phyloP scores from a whole-genome alignment of 2,113 vertebrate genomes.

The Osmerus mordax region DNA sequence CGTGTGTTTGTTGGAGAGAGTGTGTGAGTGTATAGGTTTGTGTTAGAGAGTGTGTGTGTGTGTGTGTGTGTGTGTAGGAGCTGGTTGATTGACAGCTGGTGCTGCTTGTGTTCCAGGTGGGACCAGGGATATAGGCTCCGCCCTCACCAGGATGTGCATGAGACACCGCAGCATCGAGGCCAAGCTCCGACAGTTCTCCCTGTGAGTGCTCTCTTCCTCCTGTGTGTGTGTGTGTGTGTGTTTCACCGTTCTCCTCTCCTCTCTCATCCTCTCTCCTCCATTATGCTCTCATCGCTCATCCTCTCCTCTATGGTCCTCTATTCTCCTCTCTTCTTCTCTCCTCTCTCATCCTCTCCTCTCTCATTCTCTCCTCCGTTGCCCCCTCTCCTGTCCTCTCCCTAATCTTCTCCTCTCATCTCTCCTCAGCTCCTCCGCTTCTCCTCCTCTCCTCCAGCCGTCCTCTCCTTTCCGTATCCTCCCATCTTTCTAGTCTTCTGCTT shows the following conservation, averaged over 20 bases:
- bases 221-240: slow-evolving; percentile 1
- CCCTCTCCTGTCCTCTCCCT: neutral
- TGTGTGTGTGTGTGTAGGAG: neutral
- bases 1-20: slow-evolving; percentile 4
- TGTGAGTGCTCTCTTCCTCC: slow-evolving; percentile 69
- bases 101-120: slow-evolving; percentile 71
- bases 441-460: neutral
- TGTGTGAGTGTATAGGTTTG: slow-evolving; percentile 1
- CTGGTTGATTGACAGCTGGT: neutral
- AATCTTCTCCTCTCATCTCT: neutral
- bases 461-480: neutral
- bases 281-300: neutral
- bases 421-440: neutral
- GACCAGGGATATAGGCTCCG: slow-evolving; percentile 85
- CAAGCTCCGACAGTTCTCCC: slow-evolving; percentile 89
- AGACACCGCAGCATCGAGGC: slow-evolving; percentile 90
- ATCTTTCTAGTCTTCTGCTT: neutral
- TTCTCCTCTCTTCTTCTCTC: neutral
- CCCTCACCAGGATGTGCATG: slow-evolving; percentile 92
- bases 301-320: too few species aligned
- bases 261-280: neutral
- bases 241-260: neutral
- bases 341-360: neutral
- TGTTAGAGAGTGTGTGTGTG: slow-evolving; percentile 6
- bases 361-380: too few species aligned